A percentile compares a stretch with the other conserved stretches of the same genome.
Conservation (phyloP, 2,113 vertebrate genomes). For the Semicossyphus pulcher region DNA sequence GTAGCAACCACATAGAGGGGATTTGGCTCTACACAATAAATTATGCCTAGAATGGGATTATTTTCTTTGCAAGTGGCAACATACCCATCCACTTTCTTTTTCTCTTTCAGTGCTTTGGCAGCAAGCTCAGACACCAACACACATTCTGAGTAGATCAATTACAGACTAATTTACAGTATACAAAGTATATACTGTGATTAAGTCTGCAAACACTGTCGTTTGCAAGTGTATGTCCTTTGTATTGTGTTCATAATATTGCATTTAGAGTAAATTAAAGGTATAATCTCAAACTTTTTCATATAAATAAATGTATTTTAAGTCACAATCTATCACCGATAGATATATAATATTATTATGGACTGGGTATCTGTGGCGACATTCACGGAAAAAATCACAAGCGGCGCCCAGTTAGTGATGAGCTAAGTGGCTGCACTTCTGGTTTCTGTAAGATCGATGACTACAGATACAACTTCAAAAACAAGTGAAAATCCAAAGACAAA, state of each 20-base stretch:
- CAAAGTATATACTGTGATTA: constrained; percentile 12
- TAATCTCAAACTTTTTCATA: no score
- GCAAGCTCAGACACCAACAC: constrained; percentile 8
- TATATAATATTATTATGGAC: no score
- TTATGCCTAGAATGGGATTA: constrained; percentile 44
- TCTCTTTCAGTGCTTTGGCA: constrained; percentile 12
- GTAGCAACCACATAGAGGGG: constrained; percentile 20
- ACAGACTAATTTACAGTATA: constrained; percentile 7
- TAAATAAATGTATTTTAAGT: no score
- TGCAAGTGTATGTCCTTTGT: neutral
- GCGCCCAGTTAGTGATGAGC: no score
- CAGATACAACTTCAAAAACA: no score
- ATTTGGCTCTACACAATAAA: constrained; percentile 47
- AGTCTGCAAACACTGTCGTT: constrained; percentile 12
- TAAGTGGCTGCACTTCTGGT: no score
- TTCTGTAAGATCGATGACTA: no score
- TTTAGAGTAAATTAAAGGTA: neutral
- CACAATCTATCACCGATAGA: no score
- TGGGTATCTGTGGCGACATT: no score
- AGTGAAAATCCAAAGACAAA: no score
- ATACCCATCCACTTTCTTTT: constrained; percentile 8
- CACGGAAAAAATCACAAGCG: no score
- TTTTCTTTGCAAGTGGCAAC: constrained; percentile 29
- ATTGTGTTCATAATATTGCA: neutral
- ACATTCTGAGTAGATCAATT: constrained; percentile 15